A percentile compares a stretch with the other conserved stretches of the same genome.
Evolutionary conservation across 2,113 vertebrate species (phyloP).

Genomic region (Semicossyphus pulcher): DNA sequence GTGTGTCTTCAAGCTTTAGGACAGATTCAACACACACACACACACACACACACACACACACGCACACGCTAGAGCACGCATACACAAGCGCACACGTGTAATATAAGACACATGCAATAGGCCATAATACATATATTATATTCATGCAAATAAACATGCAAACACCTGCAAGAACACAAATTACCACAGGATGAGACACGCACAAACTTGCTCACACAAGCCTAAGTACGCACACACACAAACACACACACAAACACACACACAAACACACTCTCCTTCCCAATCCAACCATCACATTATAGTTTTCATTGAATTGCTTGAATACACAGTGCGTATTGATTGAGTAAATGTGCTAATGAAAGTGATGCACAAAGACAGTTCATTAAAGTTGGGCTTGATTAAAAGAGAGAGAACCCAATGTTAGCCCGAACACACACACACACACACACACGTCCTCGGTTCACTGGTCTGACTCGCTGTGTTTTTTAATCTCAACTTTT

Average conservation of each 20-base stretch:
- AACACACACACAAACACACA: slow-evolving; percentile 29
- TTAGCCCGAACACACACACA: slow-evolving; percentile 11
- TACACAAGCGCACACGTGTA: slow-evolving; percentile 2
- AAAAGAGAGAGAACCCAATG: slow-evolving; percentile 69
- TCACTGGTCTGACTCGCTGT: slow-evolving; percentile 30
- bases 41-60: slow-evolving; percentile 6
- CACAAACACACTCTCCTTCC: slow-evolving; percentile 24
- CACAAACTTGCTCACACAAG: background rate
- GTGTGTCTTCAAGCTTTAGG: slow-evolving; percentile 27
- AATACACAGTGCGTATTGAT: slow-evolving; percentile 83
- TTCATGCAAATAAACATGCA: background rate
- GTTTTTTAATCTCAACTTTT: slow-evolving; percentile 54
- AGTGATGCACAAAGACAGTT: slow-evolving; percentile 83
- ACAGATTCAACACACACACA: slow-evolving; percentile 19
- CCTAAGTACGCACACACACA: background rate
- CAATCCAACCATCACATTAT: slow-evolving; percentile 64
- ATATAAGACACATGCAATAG: background rate
- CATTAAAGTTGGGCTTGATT: slow-evolving; percentile 84
- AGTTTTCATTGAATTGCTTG: slow-evolving; percentile 77
- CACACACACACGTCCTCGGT: slow-evolving; percentile 15
- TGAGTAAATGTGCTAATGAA: slow-evolving; percentile 84
- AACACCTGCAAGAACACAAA: background rate
- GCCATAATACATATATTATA: background rate
- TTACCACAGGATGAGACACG: background rate
- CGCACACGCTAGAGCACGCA: background rate